Conservation (phyloP, 2,888 invertebrate genomes). For the Baronia brevicornis region DNA sequence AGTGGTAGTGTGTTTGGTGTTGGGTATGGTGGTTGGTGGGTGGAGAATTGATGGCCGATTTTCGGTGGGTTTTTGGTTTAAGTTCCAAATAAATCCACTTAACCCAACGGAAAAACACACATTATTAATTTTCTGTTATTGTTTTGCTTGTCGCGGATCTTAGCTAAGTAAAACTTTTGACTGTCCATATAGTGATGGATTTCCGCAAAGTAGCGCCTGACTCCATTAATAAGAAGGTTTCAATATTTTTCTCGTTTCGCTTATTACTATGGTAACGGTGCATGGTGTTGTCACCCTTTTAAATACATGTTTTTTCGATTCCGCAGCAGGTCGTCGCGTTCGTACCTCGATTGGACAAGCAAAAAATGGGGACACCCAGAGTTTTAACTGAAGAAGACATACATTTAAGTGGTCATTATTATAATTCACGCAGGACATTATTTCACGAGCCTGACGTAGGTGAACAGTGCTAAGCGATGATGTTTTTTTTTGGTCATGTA, state of each 20-base stretch:
- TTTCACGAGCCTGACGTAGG: slow-evolving; percentile 25
- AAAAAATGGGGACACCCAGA: slow-evolving; percentile 67
- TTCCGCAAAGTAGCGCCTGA: too few relatives aligned
- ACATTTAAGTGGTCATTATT: slow-evolving; percentile 66
- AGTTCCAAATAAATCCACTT: too few relatives aligned
- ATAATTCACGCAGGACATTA: slow-evolving; percentile 69
- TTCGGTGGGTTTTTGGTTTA: too few relatives aligned
- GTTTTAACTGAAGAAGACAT: slow-evolving; percentile 69
- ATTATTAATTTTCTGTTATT: too few relatives aligned
- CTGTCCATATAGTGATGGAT: too few relatives aligned
- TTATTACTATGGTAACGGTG: slow-evolving; percentile 3
- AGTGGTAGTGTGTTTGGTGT: too few relatives aligned
- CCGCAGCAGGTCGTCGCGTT: slow-evolving; percentile 50
- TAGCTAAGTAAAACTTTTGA: too few relatives aligned
- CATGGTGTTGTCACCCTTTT: slow-evolving; percentile 22
- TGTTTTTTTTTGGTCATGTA: slow-evolving; percentile 9
- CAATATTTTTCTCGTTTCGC: background rate
- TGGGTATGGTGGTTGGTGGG: too few relatives aligned
- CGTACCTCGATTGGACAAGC: slow-evolving; percentile 48
- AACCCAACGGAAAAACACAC: too few relatives aligned
- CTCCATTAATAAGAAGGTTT: background rate
- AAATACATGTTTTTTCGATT: slow-evolving; percentile 44
- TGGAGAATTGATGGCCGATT: too few relatives aligned
- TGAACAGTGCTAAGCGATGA: slow-evolving; percentile 23
- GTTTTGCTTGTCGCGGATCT: too few relatives aligned